phyloP scores from a whole-genome alignment of 2,888 invertebrate genomes.

The Hetaerina titia region DNA sequence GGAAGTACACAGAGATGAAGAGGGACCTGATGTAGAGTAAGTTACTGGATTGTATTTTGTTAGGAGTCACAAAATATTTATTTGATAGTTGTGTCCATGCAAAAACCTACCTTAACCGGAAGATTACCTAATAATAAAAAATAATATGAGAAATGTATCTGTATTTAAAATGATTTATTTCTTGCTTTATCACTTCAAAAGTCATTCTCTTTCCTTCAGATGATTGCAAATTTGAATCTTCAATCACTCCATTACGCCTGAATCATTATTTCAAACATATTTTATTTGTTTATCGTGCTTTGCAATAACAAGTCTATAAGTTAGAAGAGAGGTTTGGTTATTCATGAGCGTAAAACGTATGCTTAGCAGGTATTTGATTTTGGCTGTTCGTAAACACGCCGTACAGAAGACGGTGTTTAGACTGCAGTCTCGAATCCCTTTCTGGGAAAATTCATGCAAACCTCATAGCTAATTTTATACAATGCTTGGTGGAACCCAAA shows the following conservation, averaged over 20 bases:
- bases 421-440: background rate
- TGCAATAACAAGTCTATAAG: background rate
- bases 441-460: background rate
- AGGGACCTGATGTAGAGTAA: too few relatives aligned
- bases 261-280: background rate
- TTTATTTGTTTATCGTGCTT: background rate
- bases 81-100: too few relatives aligned
- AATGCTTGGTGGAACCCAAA: background rate
- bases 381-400: background rate
- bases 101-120: too few relatives aligned
- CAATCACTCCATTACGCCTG: background rate
- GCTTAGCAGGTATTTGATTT: background rate
- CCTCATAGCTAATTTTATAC: background rate
- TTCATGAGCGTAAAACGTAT: background rate
- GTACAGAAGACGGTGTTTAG: background rate
- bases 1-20: too few relatives aligned
- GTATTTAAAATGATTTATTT: background rate
- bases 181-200: background rate
- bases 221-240: background rate
- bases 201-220: background rate
- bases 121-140: too few relatives aligned
- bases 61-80: too few relatives aligned
- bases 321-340: background rate
- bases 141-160: too few relatives aligned
- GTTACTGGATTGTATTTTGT: too few relatives aligned